A percentile compares a stretch with the other conserved stretches of the same genome.
These are phyloP conservation scores for Riparia riparia DNA, from an alignment of 2,113 vertebrate species.

Conservation along the genomic window DNA sequence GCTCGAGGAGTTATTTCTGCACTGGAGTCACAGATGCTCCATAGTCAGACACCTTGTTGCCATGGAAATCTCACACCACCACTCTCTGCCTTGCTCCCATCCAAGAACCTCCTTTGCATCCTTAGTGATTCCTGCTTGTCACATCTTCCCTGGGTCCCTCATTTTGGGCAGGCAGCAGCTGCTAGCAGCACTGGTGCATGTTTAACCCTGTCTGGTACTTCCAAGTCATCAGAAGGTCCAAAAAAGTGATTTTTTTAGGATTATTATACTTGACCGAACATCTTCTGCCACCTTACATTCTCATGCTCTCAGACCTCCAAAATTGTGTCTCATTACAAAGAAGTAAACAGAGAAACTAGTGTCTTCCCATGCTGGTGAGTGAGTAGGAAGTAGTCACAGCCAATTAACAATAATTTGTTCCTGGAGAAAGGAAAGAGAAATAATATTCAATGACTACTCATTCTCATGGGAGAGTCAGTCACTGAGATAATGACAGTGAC, in stretches of 20 bases:
- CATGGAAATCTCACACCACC: slow-evolving; percentile 31
- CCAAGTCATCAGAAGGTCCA: background rate
- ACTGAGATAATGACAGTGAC: background rate
- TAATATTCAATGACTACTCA: background rate
- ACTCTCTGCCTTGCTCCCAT: background rate
- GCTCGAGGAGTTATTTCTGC: slow-evolving; percentile 28
- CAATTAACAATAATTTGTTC: background rate
- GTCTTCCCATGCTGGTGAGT: background rate
- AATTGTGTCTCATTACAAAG: background rate
- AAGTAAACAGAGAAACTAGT: background rate
- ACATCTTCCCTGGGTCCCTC: background rate
- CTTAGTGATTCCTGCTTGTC: background rate
- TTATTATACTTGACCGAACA: background rate
- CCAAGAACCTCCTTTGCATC: background rate
- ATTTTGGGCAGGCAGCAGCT: background rate
- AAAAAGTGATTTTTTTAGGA: background rate
- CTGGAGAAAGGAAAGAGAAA: background rate
- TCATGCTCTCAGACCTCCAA: background rate
- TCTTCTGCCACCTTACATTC: background rate
- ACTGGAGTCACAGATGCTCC: slow-evolving; percentile 15
- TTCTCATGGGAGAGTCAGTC: background rate
- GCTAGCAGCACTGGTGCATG: background rate
- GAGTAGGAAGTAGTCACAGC: background rate
- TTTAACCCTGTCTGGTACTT: background rate
- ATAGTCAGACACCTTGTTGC: slow-evolving; percentile 1